Conservation (phyloP, 2,888 invertebrate species). For the Colostygia pectinataria region DNA sequence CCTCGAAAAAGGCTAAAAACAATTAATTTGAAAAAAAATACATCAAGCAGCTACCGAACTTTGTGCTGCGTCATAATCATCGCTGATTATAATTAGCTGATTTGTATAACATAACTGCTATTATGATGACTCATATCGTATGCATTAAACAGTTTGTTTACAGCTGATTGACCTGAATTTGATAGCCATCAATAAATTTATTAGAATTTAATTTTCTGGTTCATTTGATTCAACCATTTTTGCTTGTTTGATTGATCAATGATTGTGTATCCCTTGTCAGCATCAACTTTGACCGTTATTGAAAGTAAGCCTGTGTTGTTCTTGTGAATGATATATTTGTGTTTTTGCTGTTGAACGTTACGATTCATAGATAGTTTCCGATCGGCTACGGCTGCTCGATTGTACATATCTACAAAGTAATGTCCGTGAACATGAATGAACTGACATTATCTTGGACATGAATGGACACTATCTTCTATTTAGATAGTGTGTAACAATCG, state of each 20-base stretch:
- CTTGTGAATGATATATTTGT: too few species aligned
- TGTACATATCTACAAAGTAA: too few species aligned
- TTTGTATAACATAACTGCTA: constrained; percentile 55
- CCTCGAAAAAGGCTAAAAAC: not conserved
- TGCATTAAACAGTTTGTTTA: constrained; percentile 44
- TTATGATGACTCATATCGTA: constrained; percentile 54
- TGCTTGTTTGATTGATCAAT: constrained; percentile 8
- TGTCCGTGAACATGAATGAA: constrained; percentile 15
- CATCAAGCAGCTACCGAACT: too few species aligned
- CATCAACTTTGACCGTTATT: not conserved
- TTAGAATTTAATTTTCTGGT: constrained; percentile 6
- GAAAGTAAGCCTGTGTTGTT: not conserved
- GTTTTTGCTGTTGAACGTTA: too few species aligned
- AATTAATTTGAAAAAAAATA: too few species aligned
- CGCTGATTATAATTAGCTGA: constrained; percentile 14
- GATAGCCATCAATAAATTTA: constrained; percentile 26
- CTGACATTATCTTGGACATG: constrained; percentile 9
- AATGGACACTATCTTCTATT: constrained; percentile 7
- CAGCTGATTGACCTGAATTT: constrained; percentile 46
- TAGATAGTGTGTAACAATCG: not conserved
- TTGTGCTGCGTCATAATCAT: not conserved
- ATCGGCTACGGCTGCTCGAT: too few species aligned
- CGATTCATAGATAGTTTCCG: not conserved
- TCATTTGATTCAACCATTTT: constrained; percentile 2
- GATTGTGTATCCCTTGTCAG: not conserved